Evolutionary conservation across 1,140 invertebrate species (phyloP).

Genomic region (Rhizoglyphus robini): DNA sequence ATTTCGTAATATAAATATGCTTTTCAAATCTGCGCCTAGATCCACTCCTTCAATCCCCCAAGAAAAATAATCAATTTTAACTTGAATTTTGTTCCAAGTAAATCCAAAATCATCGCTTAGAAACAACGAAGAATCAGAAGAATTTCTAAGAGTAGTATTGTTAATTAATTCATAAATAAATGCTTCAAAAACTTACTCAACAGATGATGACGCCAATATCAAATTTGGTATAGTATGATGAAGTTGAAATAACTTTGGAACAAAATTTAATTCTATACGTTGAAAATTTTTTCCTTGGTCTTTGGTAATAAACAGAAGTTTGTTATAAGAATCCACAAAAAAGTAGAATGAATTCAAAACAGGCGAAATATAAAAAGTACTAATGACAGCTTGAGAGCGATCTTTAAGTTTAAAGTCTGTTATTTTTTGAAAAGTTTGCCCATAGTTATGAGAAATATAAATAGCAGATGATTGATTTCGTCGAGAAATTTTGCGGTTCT

Average conservation of each 20-base stretch:
- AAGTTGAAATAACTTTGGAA: conserved; percentile 57
- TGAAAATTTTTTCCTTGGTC: conserved; percentile 54
- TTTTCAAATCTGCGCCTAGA: conserved; percentile 22
- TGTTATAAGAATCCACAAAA: conserved; percentile 62
- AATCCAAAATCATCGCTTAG: conserved; percentile 56
- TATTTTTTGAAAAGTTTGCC: conserved; percentile 52
- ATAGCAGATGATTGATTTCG: conserved; percentile 47
- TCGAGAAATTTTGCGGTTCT: conserved; percentile 39
- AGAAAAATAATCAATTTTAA: conserved; percentile 58
- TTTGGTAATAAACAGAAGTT: conserved; percentile 56
- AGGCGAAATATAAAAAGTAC: conserved; percentile 13
- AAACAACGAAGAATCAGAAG: conserved; percentile 42
- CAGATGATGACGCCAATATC: conserved; percentile 49
- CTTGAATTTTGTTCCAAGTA: conserved; percentile 50
- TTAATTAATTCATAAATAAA: conserved; percentile 12
- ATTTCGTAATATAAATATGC: conserved; percentile 52
- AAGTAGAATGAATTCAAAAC: conserved; percentile 51
- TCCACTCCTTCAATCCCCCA: conserved; percentile 33
- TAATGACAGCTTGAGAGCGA: background rate
- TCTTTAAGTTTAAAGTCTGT: background rate
- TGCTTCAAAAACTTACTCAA: conserved; percentile 45
- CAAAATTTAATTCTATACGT: conserved; percentile 47
- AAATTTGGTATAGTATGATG: conserved; percentile 48
- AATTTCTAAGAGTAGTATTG: background rate
- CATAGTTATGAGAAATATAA: conserved; percentile 74